Percentiles rank a stretch among this genome's conserved stretches.
Evolutionary conservation across 2,113 vertebrate genomes (phyloP).

Genomic region (Pseudolaguvia tuberculata): DNA sequence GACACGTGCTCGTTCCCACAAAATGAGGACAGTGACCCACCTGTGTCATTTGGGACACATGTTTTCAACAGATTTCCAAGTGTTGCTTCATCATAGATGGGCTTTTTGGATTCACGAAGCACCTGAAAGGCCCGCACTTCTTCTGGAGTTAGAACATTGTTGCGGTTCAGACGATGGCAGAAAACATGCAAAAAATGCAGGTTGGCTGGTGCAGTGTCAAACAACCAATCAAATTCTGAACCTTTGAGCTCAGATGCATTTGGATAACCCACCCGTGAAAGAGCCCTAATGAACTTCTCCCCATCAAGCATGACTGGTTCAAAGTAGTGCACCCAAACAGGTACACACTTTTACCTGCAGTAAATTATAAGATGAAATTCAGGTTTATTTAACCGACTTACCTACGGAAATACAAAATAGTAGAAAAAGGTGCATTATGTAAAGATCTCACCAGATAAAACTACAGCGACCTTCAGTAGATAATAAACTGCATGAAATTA

Average conservation of each 20-base stretch:
- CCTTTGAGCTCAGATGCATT: slow-evolving; percentile 70
- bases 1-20: slow-evolving; percentile 64
- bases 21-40: slow-evolving; percentile 26
- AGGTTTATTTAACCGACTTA: background rate
- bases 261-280: slow-evolving; percentile 78
- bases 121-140: slow-evolving; percentile 71
- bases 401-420: background rate
- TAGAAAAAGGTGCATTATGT: background rate
- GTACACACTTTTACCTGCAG: slow-evolving; percentile 25
- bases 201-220: slow-evolving; percentile 76
- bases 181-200: slow-evolving; percentile 81
- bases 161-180: slow-evolving; percentile 73
- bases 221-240: slow-evolving; percentile 93
- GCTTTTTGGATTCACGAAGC: slow-evolving; percentile 69
- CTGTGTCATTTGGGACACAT: slow-evolving; percentile 52
- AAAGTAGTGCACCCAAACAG: slow-evolving; percentile 16
- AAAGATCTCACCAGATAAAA: background rate
- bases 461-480: too few species aligned
- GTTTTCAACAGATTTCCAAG: slow-evolving; percentile 79
- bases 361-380: slow-evolving; percentile 23
- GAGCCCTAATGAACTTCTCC: slow-evolving; percentile 79
- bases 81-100: slow-evolving; percentile 74
- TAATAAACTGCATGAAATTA: background rate
- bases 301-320: slow-evolving; percentile 73
- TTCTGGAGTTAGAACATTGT: slow-evolving; percentile 69